These are phyloP conservation scores for Trematomus bernacchii DNA, from an alignment of 2,797 vertebrate species.

Conservation along the genomic window DNA sequence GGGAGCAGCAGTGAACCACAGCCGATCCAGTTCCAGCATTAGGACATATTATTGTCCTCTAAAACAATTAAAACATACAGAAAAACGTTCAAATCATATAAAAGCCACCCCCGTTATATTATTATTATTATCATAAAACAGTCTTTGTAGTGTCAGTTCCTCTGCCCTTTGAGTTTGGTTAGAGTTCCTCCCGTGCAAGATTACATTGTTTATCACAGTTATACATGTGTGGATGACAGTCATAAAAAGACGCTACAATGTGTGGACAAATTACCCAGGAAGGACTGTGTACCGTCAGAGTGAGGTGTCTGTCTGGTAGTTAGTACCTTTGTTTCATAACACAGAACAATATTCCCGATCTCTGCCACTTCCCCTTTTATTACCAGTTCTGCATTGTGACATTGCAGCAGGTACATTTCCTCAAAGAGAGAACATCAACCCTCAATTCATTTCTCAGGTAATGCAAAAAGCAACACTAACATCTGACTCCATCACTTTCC, in stretches of 20 bases:
- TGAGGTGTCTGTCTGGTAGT: conserved; percentile 47
- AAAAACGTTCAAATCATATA: conserved; percentile 61
- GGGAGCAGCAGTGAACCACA: conserved; percentile 53
- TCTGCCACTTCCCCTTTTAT: conserved; percentile 45
- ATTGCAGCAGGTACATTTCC: conserved; percentile 37
- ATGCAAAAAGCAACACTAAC: conserved; percentile 31
- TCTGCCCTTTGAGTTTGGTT: conserved; percentile 63
- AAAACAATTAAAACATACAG: conserved; percentile 67
- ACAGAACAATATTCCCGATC: conserved; percentile 15
- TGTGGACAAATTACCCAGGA: conserved; percentile 35
- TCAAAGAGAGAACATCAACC: conserved; percentile 44
- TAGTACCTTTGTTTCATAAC: conserved; percentile 40
- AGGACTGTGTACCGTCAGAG: conserved; percentile 51
- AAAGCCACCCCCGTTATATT: conserved; percentile 53
- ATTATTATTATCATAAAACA: conserved; percentile 49
- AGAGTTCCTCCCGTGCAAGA: conserved; percentile 53
- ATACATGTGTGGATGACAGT: conserved; percentile 29
- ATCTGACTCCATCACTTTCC: conserved; percentile 12
- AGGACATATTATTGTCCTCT: conserved; percentile 57
- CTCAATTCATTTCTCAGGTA: conserved; percentile 29
- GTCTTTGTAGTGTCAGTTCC: conserved; percentile 76
- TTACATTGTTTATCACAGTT: conserved; percentile 67
- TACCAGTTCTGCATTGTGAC: conserved; percentile 34
- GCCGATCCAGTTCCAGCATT: conserved; percentile 75
- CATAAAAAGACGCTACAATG: conserved; percentile 38